Evolutionary conservation across 2,888 invertebrate species (phyloP), one percentile per base, ranked within the genome.

Genomic region (Chalcis sispes): DNA sequence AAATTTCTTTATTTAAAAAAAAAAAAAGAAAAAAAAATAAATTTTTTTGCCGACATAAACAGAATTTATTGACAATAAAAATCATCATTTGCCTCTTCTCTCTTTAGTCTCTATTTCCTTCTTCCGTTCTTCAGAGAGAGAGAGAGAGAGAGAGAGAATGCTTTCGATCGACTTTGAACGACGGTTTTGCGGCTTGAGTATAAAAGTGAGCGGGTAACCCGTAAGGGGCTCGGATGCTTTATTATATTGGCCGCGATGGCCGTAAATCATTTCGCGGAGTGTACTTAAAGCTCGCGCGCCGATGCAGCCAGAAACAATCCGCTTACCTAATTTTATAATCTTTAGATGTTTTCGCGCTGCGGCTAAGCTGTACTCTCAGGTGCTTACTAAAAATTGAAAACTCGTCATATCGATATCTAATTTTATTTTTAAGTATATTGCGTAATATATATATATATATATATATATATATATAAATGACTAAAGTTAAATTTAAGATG

Each of bases 191-290:
- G 29, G 20, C 56, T 54, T 20, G 20, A 79, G 81, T 75, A 81
- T 80, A 81, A 82, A 80, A 77, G 79, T 80, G 71, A 80, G 77
- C 78, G 75, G 80, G n/a, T 81, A 81, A 83, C 81, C 81, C 80
- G 75, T 77, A 80, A 83, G 82, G 80, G 79, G 77, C 67, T 54
- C 67, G 75, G 80, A 82, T 81, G 81, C 82, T 84, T 84, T 84
- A 84, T 84, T 83, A 80, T 80, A 80, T 79, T 77, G 80, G 80
- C 81, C 80, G 80, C 77, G 80, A 75, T 80, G 79, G 74, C 77
- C 79, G 81, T 85, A 84, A 84, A 84, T 84, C 83, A 82, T 70
- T 66, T n/a, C 59, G 80, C 76, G 32, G 32, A n/a, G n/a, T n/a
- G n/a, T n/a, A n/a, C n/a, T n/a, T n/a, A n/a, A n/a, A n/a, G n/a